These are phyloP conservation scores for Corapipo altera DNA, from an alignment of 2,113 vertebrate species.

Conservation along the genomic window DNA sequence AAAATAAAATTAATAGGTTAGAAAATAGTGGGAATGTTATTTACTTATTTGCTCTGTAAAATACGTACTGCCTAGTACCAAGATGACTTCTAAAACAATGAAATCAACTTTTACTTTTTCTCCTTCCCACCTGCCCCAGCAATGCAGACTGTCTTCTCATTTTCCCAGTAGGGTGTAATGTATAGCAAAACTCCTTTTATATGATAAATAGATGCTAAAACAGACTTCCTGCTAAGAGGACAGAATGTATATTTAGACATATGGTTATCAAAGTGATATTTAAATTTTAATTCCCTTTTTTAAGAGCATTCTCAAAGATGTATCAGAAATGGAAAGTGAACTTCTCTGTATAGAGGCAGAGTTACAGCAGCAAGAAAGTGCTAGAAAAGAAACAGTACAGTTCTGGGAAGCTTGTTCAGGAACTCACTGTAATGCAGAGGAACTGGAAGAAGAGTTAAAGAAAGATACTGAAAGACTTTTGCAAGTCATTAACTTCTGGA, in stretches of 20 bases:
- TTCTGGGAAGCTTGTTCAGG: constrained; percentile 65
- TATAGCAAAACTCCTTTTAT: neutral
- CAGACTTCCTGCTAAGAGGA: neutral
- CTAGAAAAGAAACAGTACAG: constrained; percentile 40
- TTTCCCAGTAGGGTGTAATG: neutral
- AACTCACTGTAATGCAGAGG: constrained; percentile 38
- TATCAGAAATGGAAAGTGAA: constrained; percentile 64
- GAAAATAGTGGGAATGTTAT: neutral
- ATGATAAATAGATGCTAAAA: neutral
- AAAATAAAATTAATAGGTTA: neutral
- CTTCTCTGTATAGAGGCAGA: constrained; percentile 56
- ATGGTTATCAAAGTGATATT: neutral
- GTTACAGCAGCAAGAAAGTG: constrained; percentile 55
- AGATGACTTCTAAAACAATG: neutral
- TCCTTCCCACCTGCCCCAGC: neutral
- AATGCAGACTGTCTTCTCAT: neutral
- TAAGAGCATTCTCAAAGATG: constrained; percentile 70
- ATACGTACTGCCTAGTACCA: accelerated
- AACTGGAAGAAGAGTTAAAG: constrained; percentile 60
- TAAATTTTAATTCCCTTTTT: neutral
- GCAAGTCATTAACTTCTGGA: constrained; percentile 58
- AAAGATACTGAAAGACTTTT: constrained; percentile 64
- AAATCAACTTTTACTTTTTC: neutral
- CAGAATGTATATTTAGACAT: neutral
- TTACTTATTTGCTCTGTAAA: neutral